Percentiles rank a stretch among this genome's conserved stretches.
phyloP scores from a whole-genome alignment of 2,888 invertebrate genomes.

The Drosophila subsilvestris region DNA sequence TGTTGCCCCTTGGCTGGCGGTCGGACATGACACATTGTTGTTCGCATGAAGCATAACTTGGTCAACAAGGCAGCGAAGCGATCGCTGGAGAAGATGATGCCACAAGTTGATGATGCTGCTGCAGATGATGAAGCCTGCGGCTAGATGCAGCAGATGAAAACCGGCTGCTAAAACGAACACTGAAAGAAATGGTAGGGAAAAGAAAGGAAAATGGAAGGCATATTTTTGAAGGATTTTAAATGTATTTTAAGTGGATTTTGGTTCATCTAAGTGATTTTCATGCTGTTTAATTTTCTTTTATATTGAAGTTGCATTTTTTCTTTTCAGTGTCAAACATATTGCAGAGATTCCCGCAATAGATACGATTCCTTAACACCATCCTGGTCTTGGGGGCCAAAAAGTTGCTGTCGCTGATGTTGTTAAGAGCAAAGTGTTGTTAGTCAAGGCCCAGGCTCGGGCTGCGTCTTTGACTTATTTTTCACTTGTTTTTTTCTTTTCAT shows the following conservation, averaged over 20 bases:
- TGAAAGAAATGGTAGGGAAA: neutral
- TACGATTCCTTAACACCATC: constrained; percentile 67
- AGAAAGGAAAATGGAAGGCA: too few relatives aligned
- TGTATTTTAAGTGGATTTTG: too few relatives aligned
- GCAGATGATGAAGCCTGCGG: constrained; percentile 60
- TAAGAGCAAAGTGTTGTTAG: constrained; percentile 78
- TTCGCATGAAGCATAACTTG: constrained; percentile 64
- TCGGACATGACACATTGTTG: constrained; percentile 72
- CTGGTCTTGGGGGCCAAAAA: constrained; percentile 45
- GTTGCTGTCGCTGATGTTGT: constrained; percentile 48
- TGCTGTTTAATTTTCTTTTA: neutral
- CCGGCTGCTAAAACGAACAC: constrained; percentile 50
- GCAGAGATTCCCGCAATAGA: constrained; percentile 65
- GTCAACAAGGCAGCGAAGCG: constrained; percentile 49
- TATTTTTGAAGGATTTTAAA: neutral
- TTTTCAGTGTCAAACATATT: constrained; percentile 51
- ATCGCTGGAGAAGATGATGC: constrained; percentile 24
- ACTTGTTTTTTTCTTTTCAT: constrained; percentile 51
- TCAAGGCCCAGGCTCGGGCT: constrained; percentile 17
- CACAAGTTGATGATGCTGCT: constrained; percentile 9
- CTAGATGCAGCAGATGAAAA: constrained; percentile 48
- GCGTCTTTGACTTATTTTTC: constrained; percentile 38
- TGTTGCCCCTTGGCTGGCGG: constrained; percentile 57
- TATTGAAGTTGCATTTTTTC: neutral
- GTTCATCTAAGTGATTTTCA: neutral